Conservation (phyloP, 2,888 invertebrate species). For the Elegia similella region DNA sequence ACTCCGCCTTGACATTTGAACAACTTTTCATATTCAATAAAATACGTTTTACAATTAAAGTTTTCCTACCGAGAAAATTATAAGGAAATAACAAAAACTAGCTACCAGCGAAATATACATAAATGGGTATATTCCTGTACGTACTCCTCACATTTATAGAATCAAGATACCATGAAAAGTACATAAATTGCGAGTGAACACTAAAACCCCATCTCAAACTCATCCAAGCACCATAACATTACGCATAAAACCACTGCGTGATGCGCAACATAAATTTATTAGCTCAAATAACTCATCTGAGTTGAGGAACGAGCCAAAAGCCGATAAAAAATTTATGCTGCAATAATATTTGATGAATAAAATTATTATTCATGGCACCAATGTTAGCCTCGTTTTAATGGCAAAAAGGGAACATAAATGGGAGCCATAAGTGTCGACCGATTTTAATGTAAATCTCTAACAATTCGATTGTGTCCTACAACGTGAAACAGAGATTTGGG, state of each 20-base stretch:
- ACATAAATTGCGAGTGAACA: conserved; percentile 11
- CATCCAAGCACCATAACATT: conserved; percentile 11
- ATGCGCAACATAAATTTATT: conserved; percentile 15
- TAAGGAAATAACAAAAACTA: too few species aligned
- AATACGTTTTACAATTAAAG: too few species aligned
- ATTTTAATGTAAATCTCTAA: background rate
- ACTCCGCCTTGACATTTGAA: too few species aligned
- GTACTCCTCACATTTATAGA: background rate
- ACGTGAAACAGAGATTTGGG: background rate
- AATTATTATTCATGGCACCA: conserved; percentile 12
- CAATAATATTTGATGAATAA: conserved; percentile 10
- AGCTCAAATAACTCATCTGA: conserved; percentile 11
- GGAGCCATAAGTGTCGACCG: background rate
- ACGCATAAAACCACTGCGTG: conserved; percentile 15
- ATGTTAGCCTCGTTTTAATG: background rate
- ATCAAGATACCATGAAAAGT: conserved; percentile 5
- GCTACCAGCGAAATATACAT: too few species aligned
- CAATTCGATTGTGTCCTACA: background rate
- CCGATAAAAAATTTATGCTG: conserved; percentile 12
- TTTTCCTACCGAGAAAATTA: too few species aligned
- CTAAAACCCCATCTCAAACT: conserved; percentile 9
- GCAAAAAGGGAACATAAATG: background rate
- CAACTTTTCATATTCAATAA: too few species aligned
- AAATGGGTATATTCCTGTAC: too few species aligned
- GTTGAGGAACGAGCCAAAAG: conserved; percentile 8